Conservation (phyloP, 1,140 invertebrate species). For the Phthorimaea operculella region DNA sequence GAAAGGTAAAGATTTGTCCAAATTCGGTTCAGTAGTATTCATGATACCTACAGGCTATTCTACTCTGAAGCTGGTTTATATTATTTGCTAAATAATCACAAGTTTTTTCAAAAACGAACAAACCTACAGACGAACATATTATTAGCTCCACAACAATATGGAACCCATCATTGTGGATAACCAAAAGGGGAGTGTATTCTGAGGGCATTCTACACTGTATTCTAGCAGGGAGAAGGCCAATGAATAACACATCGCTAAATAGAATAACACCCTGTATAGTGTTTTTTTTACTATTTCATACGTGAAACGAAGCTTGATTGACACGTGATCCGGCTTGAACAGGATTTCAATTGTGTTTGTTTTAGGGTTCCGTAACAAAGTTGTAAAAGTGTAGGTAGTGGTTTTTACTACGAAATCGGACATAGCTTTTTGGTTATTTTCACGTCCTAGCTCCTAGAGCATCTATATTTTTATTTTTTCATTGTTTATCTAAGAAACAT, state of each 20-base stretch:
- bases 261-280: slow-evolving; percentile 51
- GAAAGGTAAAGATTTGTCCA: no score
- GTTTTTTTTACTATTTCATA: background rate
- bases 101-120: background rate
- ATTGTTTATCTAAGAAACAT: no score
- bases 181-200: slow-evolving; percentile 26
- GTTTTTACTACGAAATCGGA: no score
- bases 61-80: no score
- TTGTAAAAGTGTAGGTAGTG: no score
- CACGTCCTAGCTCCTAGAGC: no score
- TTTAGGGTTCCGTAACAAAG: no score
- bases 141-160: slow-evolving; percentile 32
- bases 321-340: slow-evolving; percentile 47
- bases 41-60: no score
- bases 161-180: slow-evolving; percentile 27
- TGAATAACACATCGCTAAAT: slow-evolving; percentile 55
- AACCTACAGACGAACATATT: slow-evolving; percentile 14
- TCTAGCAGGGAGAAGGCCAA: slow-evolving; percentile 39
- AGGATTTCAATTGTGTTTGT: slow-evolving; percentile 31
- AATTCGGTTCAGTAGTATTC: no score
- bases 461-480: no score
- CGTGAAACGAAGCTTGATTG: slow-evolving; percentile 47
- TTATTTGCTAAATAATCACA: background rate
- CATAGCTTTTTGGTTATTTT: no score
- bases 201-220: no score